Evolutionary conservation across 2,888 invertebrate genomes (phyloP).

Genomic region (Dyspetes luteomarginatus): DNA sequence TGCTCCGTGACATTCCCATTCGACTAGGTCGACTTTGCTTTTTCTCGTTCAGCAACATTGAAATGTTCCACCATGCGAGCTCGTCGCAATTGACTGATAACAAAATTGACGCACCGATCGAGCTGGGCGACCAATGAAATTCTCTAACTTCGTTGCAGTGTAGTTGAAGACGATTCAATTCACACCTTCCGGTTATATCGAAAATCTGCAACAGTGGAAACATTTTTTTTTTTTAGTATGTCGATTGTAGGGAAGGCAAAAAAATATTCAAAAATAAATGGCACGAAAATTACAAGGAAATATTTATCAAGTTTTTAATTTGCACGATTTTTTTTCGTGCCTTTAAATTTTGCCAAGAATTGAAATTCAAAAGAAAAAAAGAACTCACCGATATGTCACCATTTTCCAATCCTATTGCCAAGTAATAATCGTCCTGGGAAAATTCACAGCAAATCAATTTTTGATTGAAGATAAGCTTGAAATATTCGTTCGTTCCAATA

Average conservation of each 20-base stretch:
- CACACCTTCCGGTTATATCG: slow-evolving; percentile 66
- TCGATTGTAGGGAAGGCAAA: too few species aligned
- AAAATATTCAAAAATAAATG: too few species aligned
- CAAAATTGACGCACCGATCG: slow-evolving; percentile 74
- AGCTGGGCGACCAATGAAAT: slow-evolving; percentile 77
- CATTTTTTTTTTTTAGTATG: background rate
- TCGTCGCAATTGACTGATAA: slow-evolving; percentile 78
- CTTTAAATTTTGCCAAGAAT: too few species aligned
- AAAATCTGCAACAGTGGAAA: slow-evolving; percentile 73
- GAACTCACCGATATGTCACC: slow-evolving; percentile 87
- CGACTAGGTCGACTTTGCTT: slow-evolving; percentile 71
- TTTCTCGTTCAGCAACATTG: slow-evolving; percentile 63
- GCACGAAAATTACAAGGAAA: background rate
- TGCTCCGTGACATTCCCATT: slow-evolving; percentile 74
- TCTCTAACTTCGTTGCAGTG: slow-evolving; percentile 75
- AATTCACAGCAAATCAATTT: slow-evolving; percentile 76
- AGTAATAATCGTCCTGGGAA: slow-evolving; percentile 85
- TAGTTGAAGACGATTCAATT: slow-evolving; percentile 71
- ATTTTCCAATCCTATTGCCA: slow-evolving; percentile 87
- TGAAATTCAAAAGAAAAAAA: too few species aligned
- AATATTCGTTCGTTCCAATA: slow-evolving; percentile 52
- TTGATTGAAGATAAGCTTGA: slow-evolving; percentile 51
- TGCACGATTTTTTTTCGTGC: background rate
- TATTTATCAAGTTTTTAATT: background rate
- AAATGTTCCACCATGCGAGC: slow-evolving; percentile 80